Evolutionary conservation across 2,888 invertebrate species (phyloP).

Genomic region (Leptarthrus brevirostris): DNA sequence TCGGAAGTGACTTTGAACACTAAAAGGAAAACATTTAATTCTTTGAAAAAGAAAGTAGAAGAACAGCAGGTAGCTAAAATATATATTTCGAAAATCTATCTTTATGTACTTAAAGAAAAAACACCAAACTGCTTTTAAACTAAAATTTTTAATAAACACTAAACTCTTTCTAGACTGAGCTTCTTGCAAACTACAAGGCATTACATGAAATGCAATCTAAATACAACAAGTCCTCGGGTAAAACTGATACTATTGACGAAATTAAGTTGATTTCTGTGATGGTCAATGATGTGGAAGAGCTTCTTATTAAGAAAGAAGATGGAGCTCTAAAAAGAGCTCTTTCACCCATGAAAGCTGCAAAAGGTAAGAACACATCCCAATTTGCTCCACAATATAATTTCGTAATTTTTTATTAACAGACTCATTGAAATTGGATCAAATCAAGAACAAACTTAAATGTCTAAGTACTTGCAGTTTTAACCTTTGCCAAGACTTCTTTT

Average conservation of each 20-base stretch:
- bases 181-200: conserved; percentile 45
- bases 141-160: no score
- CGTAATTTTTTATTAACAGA: no score
- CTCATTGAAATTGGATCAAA: no score
- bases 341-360: neutral
- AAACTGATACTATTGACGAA: conserved; percentile 43
- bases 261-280: conserved; percentile 48
- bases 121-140: no score
- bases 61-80: conserved; percentile 22
- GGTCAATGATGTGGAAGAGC: conserved; percentile 22
- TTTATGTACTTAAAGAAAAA: no score
- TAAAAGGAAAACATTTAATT: conserved; percentile 43
- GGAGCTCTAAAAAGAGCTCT: neutral
- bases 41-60: conserved; percentile 2
- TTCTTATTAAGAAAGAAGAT: conserved; percentile 46
- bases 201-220: conserved; percentile 48
- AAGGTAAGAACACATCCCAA: neutral
- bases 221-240: conserved; percentile 46
- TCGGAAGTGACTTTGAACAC: conserved; percentile 34
- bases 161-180: conserved; percentile 32
- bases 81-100: no score
- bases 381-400: no score
- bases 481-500: no score
- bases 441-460: no score
- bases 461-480: no score